These are phyloP conservation scores for Equus przewalskii DNA, from an alignment of 2,113 vertebrate species.

Conservation along the genomic window DNA sequence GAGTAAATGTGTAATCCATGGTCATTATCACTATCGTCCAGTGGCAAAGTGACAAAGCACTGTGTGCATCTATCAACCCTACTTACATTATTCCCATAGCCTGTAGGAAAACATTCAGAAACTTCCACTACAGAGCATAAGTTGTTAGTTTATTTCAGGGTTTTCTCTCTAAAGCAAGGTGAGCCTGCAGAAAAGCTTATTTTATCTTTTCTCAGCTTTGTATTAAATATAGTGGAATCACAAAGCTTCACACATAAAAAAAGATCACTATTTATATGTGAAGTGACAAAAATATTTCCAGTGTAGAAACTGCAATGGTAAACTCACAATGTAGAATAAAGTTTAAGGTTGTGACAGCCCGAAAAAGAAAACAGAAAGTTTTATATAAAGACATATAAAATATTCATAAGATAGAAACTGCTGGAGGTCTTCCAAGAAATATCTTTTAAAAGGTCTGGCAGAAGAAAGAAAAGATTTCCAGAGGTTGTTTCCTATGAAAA, in stretches of 20 bases:
- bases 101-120: neutral
- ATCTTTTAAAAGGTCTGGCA: neutral
- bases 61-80: neutral
- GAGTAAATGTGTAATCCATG: too few species aligned
- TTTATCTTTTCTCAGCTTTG: neutral
- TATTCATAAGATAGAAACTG: neutral
- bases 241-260: neutral
- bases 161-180: neutral
- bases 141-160: neutral
- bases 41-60: neutral
- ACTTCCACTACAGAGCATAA: neutral
- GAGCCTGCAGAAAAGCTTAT: neutral
- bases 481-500: neutral
- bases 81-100: neutral
- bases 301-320: neutral
- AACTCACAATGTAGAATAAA: neutral
- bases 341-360: neutral
- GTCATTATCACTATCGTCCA: neutral
- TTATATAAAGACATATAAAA: neutral
- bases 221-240: neutral
- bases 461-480: neutral
- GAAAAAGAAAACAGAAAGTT: neutral
- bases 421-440: neutral
- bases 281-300: neutral
- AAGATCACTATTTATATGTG: neutral